Evolutionary conservation across 1,140 invertebrate species (phyloP).

Genomic region (Ceratitis capitata): DNA sequence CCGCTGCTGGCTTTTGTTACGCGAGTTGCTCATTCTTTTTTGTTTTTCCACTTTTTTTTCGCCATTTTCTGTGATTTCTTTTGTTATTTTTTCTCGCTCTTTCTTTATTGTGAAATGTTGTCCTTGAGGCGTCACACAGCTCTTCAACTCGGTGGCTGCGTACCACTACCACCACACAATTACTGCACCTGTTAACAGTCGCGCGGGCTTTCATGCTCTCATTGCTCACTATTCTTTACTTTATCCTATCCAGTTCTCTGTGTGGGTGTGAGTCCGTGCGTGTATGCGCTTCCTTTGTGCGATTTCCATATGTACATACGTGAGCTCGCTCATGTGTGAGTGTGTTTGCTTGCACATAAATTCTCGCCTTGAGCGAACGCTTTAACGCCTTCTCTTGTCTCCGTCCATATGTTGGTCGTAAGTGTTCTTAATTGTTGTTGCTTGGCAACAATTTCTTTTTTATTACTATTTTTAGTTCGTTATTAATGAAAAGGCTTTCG

Average conservation of each 20-base stretch:
- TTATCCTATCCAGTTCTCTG: background rate
- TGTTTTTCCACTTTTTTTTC: background rate
- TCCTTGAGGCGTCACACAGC: background rate
- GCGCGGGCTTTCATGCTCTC: background rate
- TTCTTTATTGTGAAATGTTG: background rate
- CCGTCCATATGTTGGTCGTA: background rate
- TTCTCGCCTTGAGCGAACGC: slow-evolving; percentile 26
- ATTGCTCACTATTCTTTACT: background rate
- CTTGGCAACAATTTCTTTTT: background rate
- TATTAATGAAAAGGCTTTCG: too few species aligned
- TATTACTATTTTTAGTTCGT: background rate
- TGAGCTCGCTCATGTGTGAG: background rate
- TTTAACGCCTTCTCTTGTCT: background rate
- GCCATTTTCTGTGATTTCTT: background rate
- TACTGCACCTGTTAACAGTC: slow-evolving; percentile 26
- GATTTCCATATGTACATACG: background rate
- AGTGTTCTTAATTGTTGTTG: background rate
- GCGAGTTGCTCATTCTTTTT: background rate
- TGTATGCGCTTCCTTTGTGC: slow-evolving; percentile 1
- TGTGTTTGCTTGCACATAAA: background rate
- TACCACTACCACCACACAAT: background rate
- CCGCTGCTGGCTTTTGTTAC: background rate
- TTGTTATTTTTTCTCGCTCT: background rate
- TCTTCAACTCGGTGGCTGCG: background rate
- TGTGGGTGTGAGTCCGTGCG: background rate